These are phyloP conservation scores for Chrysomallon squamiferum DNA, from an alignment of 1,140 invertebrate genomes.

Conservation along the genomic window DNA sequence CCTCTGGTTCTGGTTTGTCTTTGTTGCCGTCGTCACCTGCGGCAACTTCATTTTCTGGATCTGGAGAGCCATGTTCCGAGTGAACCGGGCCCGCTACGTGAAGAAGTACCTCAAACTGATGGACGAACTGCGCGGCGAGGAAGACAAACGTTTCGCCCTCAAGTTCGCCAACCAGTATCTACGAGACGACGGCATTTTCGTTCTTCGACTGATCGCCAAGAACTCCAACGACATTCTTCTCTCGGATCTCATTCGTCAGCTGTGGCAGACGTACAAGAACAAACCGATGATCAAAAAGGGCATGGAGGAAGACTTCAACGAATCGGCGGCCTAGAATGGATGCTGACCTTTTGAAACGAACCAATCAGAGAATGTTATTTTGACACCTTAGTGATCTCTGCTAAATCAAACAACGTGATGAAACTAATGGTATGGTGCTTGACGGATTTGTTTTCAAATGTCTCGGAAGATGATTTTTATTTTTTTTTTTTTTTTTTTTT, in stretches of 20 bases:
- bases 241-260: conserved; percentile 23
- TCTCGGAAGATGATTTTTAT: no score
- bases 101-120: conserved; percentile 19
- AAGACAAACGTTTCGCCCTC: conserved; percentile 1
- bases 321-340: no score
- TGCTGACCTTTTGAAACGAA: no score
- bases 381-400: no score
- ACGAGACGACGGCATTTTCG: conserved; percentile 32
- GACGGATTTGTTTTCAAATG: no score
- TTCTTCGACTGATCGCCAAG: conserved; percentile 27
- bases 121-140: not conserved
- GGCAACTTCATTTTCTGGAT: conserved; percentile 12
- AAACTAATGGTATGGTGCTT: no score
- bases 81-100: conserved; percentile 26
- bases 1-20: conserved; percentile 64
- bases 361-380: no score
- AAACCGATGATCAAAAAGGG: conserved; percentile 6
- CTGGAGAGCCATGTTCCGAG: not conserved
- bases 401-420: no score
- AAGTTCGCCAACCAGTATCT: conserved; percentile 31
- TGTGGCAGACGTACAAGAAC: conserved; percentile 26
- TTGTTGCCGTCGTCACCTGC: conserved; percentile 52
- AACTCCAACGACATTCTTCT: conserved; percentile 31
- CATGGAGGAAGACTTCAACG: no score
- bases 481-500: no score